Base-by-base conservation (phyloP, 2,888 invertebrate genomes). In the Hirudinaria manillensis region DNA sequence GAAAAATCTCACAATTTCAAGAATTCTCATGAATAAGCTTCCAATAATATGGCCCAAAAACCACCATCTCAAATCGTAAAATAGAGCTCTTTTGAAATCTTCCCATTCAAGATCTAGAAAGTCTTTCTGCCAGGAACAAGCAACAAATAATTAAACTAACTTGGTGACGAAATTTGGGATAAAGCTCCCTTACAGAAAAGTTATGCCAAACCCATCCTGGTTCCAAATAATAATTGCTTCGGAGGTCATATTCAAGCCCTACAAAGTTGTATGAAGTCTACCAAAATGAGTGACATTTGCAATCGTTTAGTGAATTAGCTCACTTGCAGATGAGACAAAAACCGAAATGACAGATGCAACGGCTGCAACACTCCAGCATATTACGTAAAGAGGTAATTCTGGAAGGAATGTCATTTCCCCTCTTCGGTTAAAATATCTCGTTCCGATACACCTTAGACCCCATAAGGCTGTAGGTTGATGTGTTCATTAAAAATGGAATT, bases 51-150 rank as follows among this genome's bases (percentile, higher is more conserved):
- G 72, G 55, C 53, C 45, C 13, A 72, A 27, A 34, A 72, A 72
- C 72, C 72, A 72, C 16, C 27, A 32, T 27, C 21, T 16, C 10
- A 55, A 34, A 27, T 55, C 21, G 10, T 55, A 27, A 55, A 55
- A 72, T 21, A 72, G 24, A 4, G 72, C 53, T 27, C 21, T 72
- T 55, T 72, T 72, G 55, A 72, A 38, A 53, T 72, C 55, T 27
- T 27, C 32, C 72, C 72, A 72, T 29, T 72, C 72, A 19, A 24
- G 13, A 72, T 72, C 72, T 10, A 27, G 13, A 2, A 0, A 24
- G 24, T 72, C 72, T 72, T 34, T 24, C 72, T 72, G 45, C 0
- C 4, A 55, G n/a, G 1, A 29, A 55, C 19, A 61, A 61, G 61
- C 2, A 27, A 24, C 61, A 27, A 61, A 27, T 16, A 13, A 56